A percentile compares a stretch with the other conserved stretches of the same genome.
Conservation (phyloP, 2,888 invertebrate genomes). For the Tetanocera ferruginea region DNA sequence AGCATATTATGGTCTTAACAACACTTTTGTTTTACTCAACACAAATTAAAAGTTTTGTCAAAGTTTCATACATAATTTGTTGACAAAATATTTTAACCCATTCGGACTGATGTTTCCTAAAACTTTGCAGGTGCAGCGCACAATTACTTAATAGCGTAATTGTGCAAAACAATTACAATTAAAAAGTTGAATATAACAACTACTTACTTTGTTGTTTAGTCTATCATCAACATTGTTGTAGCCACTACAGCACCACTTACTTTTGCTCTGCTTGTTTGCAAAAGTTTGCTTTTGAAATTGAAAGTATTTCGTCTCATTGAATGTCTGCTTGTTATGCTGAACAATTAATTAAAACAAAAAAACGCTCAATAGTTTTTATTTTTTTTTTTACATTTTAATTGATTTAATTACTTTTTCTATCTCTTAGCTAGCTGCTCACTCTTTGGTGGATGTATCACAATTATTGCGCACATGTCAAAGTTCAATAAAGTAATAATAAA, state of each 20-base stretch:
- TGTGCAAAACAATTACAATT: background rate
- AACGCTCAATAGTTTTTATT: constrained; percentile 12
- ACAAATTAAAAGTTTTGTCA: too few relatives aligned
- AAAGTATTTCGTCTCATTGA: constrained; percentile 16
- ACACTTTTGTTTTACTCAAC: too few relatives aligned
- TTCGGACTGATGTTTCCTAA: too few relatives aligned
- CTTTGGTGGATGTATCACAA: background rate
- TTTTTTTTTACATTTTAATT: background rate
- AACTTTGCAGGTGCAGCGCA: too few relatives aligned
- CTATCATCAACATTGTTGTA: too few relatives aligned
- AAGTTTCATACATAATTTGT: too few relatives aligned
- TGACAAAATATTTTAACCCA: too few relatives aligned
- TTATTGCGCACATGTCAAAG: constrained; percentile 21
- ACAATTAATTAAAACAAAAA: constrained; percentile 16
- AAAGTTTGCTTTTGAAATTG: background rate
- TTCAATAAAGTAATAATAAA: constrained; percentile 23
- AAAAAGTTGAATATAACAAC: background rate
- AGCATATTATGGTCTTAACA: too few relatives aligned
- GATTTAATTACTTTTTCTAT: constrained; percentile 29
- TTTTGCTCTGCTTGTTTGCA: too few relatives aligned
- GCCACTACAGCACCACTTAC: too few relatives aligned
- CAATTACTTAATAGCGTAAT: too few relatives aligned
- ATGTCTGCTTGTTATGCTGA: background rate
- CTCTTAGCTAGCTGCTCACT: background rate
- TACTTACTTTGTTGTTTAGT: background rate